Conservation (phyloP, 1,140 invertebrate species). For the Listronotus oregonensis region DNA sequence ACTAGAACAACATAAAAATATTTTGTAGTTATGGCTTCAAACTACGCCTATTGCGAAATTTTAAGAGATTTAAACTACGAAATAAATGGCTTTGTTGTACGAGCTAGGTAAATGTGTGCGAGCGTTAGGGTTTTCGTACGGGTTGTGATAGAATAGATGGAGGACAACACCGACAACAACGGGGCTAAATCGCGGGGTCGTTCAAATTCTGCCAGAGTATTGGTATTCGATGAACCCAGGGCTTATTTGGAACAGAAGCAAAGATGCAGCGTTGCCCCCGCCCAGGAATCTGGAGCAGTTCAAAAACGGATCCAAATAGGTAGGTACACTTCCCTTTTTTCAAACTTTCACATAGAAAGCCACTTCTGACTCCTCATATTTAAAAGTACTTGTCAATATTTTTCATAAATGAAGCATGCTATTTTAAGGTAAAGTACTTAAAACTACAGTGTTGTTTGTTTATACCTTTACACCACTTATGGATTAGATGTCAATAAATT, state of each 20-base stretch:
- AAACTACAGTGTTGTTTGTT: not conserved
- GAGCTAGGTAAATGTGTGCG: constrained; percentile 20
- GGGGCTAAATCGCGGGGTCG: constrained; percentile 56
- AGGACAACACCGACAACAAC: constrained; percentile 48
- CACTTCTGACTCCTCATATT: not conserved
- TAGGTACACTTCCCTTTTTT: constrained; percentile 5
- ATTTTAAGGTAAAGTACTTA: too few relatives aligned
- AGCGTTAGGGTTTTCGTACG: constrained; percentile 16
- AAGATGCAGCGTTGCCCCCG: constrained; percentile 34
- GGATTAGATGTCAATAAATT: not conserved
- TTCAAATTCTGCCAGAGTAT: constrained; percentile 62
- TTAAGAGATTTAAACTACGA: constrained; percentile 3
- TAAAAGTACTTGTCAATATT: too few relatives aligned
- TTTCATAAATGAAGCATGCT: too few relatives aligned
- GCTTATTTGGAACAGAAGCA: constrained; percentile 39
- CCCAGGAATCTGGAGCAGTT: constrained; percentile 23
- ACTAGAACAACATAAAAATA: constrained; percentile 26
- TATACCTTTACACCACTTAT: not conserved
- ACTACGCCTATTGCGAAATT: constrained; percentile 4
- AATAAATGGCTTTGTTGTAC: not conserved
- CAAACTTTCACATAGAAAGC: not conserved
- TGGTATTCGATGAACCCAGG: constrained; percentile 59
- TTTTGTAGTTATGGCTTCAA: constrained; percentile 17
- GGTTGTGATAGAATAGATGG: constrained; percentile 53
- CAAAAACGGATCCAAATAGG: constrained; percentile 31